phyloP scores from a whole-genome alignment of 64 coral and sea anemone species.

The Porites lutea region DNA sequence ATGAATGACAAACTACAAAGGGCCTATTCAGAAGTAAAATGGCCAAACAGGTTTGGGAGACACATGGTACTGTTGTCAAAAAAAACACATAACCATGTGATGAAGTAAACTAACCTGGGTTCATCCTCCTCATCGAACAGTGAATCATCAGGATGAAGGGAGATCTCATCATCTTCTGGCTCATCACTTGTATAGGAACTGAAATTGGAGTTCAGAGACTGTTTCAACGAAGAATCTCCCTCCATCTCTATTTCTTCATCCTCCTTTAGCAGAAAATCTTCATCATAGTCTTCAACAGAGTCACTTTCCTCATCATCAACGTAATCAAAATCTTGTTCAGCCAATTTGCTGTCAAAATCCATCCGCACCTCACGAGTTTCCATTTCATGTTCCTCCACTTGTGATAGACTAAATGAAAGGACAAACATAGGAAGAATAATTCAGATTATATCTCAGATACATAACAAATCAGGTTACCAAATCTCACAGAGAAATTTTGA shows the following conservation, averaged over 20 bases:
- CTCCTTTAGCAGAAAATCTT: not conserved
- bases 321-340: slow-evolving; percentile 25
- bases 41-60: too few species aligned
- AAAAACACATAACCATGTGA: not conserved
- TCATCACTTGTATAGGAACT: not conserved
- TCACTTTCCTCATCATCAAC: not conserved
- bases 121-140: slow-evolving; percentile 47
- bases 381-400: too few species aligned
- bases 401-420: not conserved
- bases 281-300: not conserved
- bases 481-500: too few species aligned
- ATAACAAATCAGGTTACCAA: too few species aligned
- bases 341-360: not conserved
- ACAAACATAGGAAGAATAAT: too few species aligned
- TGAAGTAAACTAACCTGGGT: not conserved
- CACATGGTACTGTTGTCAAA: too few species aligned
- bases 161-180: slow-evolving; percentile 23
- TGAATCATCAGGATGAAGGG: slow-evolving; percentile 32
- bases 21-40: too few species aligned
- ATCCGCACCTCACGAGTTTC: not conserved
- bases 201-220: not conserved
- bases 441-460: too few species aligned
- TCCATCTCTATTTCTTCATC: not conserved
- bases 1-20: too few species aligned
- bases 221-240: not conserved